Percentiles rank a stretch among this genome's conserved stretches.
phyloP scores from a whole-genome alignment of 2,888 invertebrate genomes.

The Clitarchus hookeri region DNA sequence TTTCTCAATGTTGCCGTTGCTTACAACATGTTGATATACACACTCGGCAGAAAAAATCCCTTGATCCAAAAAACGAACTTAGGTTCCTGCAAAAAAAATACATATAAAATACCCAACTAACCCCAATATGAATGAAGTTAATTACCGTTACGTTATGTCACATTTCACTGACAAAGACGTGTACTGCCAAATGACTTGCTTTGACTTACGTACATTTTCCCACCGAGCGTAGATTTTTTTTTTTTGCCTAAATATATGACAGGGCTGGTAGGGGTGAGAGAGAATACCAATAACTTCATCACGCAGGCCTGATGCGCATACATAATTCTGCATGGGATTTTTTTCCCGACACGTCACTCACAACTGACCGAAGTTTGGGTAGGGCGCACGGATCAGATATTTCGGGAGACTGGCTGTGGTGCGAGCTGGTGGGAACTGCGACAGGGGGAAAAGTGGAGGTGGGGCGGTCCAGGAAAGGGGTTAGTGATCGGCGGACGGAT shows the following conservation, averaged over 20 bases:
- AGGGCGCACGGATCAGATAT: not conserved
- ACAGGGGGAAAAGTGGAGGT: not conserved
- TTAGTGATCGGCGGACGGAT: not conserved
- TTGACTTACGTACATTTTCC: too few relatives aligned
- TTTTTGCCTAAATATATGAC: not conserved
- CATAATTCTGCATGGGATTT: not conserved
- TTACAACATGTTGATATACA: too few relatives aligned
- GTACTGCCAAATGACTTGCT: too few relatives aligned
- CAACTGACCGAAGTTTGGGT: constrained; percentile 9
- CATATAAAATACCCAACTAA: too few relatives aligned
- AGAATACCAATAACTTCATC: constrained; percentile 18
- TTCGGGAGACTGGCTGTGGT: not conserved
- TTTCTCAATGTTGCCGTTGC: too few relatives aligned
- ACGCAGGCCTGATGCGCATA: constrained; percentile 3
- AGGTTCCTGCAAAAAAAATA: too few relatives aligned
- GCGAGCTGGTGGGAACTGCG: not conserved
- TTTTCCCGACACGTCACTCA: not conserved
- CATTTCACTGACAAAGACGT: too few relatives aligned
- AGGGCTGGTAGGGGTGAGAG: not conserved
- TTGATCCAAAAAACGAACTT: too few relatives aligned
- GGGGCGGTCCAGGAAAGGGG: not conserved
- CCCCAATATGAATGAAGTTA: too few relatives aligned
- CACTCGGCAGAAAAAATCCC: too few relatives aligned
- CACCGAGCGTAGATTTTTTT: not conserved
- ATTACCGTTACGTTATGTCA: too few relatives aligned